Conservation (phyloP, 23 tunicate species). For the Clavelina lepadiformis region DNA sequence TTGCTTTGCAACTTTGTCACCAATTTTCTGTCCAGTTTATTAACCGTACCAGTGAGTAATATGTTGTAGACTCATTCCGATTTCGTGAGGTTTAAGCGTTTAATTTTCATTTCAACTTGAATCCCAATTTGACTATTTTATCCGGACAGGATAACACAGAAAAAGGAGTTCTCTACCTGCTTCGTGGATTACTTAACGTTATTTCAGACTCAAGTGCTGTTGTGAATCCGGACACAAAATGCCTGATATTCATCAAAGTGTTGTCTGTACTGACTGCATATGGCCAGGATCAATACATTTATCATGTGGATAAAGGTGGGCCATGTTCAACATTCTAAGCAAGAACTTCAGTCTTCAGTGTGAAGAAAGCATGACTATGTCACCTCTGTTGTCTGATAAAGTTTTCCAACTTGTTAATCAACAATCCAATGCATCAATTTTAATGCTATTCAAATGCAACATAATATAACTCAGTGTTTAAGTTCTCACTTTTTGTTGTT, state of each 20-base stretch:
- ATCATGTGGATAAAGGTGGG: slow-evolving; percentile 48
- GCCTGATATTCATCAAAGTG: slow-evolving; percentile 55
- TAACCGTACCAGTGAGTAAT: slow-evolving; percentile 60
- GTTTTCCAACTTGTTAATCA: no score
- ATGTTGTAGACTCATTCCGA: neutral
- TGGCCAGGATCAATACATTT: slow-evolving; percentile 73
- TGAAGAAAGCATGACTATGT: no score
- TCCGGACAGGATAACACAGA: slow-evolving; percentile 66
- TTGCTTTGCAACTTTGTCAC: slow-evolving; percentile 7
- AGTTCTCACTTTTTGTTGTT: no score
- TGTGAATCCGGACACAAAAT: slow-evolving; percentile 16
- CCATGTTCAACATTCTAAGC: no score
- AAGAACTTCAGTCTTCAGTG: no score
- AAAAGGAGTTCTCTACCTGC: slow-evolving; percentile 66
- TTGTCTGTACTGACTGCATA: slow-evolving; percentile 73
- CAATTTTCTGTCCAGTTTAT: slow-evolving; percentile 63
- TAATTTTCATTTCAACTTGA: neutral
- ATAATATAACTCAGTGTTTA: no score
- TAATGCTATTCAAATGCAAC: no score
- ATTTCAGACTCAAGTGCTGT: slow-evolving; percentile 28
- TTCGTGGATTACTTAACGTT: slow-evolving; percentile 79
- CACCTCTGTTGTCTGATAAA: no score
- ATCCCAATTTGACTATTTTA: neutral
- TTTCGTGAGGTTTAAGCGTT: neutral
- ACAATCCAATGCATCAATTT: no score